Evolutionary conservation across 2,797 vertebrate species (phyloP).

Genomic region (Anabacerthia variegaticeps): DNA sequence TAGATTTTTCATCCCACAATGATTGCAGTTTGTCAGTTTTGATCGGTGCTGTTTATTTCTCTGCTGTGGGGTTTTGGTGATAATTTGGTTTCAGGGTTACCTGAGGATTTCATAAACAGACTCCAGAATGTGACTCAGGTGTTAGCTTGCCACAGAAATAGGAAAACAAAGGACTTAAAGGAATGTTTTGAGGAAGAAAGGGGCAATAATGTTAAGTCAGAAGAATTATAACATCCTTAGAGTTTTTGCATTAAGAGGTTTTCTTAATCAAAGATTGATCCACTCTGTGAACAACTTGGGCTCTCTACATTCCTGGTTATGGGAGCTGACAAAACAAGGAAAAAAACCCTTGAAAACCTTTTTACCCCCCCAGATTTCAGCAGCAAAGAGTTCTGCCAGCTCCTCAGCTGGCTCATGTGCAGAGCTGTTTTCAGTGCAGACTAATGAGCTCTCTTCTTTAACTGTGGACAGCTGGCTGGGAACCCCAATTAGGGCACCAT

Average conservation of each 20-base stretch:
- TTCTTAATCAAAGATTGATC: neutral
- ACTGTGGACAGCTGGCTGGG: neutral
- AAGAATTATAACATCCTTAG: neutral
- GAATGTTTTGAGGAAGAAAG: neutral
- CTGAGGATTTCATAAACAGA: neutral
- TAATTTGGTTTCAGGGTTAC: neutral
- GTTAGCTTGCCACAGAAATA: neutral
- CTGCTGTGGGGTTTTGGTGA: neutral
- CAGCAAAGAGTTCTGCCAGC: neutral
- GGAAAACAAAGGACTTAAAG: neutral
- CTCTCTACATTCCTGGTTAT: neutral
- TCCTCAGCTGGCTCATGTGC: neutral
- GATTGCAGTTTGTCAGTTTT: neutral
- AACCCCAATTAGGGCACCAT: neutral
- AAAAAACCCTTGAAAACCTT: neutral
- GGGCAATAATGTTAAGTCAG: neutral
- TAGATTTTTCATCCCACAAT: fast-evolving
- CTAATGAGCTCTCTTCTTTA: neutral
- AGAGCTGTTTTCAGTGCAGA: neutral
- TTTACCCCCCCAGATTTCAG: neutral
- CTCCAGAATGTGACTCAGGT: neutral
- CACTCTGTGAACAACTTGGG: neutral
- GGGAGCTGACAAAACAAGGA: neutral
- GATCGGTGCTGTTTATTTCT: neutral
- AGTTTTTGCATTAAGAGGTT: neutral